Conservation (phyloP, 2,797 vertebrate species). For the Tapirus indicus region DNA sequence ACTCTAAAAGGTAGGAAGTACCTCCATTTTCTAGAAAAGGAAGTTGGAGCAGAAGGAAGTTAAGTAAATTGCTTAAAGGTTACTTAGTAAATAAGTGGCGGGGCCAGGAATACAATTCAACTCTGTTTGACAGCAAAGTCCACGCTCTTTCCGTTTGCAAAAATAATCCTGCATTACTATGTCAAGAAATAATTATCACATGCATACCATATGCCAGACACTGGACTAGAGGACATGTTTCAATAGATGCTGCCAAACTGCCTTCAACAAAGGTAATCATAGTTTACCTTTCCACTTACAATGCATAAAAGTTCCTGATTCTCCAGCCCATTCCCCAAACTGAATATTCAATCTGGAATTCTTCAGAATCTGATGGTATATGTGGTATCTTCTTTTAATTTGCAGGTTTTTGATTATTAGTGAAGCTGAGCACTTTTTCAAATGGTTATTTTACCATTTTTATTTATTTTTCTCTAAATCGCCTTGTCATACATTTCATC, state of each 20-base stretch:
- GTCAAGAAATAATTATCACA: background rate
- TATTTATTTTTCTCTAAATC: conserved; percentile 38
- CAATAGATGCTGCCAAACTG: background rate
- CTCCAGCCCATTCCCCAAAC: background rate
- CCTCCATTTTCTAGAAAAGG: conserved; percentile 59
- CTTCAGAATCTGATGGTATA: background rate
- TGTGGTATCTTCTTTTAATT: background rate
- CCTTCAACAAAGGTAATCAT: background rate
- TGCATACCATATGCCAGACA: background rate
- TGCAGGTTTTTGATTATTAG: background rate
- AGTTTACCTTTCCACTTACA: background rate
- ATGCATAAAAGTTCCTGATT: background rate
- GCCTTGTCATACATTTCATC: background rate
- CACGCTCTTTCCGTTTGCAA: background rate
- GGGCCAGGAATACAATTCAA: background rate
- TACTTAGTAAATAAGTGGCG: conserved; percentile 68
- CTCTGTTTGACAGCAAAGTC: background rate
- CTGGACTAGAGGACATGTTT: background rate
- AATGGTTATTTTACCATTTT: background rate
- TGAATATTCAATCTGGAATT: background rate
- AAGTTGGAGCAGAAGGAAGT: conserved; percentile 34
- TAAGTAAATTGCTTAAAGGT: conserved; percentile 43
- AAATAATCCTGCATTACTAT: background rate
- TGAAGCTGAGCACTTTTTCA: background rate
- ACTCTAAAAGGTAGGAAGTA: background rate